Evolutionary conservation across 1,140 invertebrate species (phyloP).

Genomic region (Zaprionus africanus): DNA sequence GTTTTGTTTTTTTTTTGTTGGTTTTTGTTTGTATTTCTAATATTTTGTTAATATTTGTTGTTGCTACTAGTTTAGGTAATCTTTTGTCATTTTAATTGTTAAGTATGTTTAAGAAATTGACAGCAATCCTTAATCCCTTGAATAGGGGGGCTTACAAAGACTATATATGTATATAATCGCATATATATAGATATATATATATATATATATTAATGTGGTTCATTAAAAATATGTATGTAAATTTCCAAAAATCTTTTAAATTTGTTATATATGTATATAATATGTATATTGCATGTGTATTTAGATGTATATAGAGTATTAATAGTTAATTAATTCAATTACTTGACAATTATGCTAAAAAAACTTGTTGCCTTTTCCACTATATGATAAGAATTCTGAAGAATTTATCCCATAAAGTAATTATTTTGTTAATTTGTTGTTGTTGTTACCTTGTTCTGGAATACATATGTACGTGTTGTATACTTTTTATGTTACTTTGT

Average conservation of each 20-base stretch:
- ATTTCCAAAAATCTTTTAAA: slow-evolving; percentile 49
- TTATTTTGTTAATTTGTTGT: slow-evolving; percentile 3
- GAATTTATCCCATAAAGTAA: slow-evolving; percentile 21
- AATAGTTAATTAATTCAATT: slow-evolving; percentile 15
- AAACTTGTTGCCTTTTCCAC: slow-evolving; percentile 19
- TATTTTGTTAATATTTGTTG: slow-evolving; percentile 1
- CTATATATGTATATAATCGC: slow-evolving; percentile 3
- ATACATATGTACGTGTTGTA: slow-evolving; percentile 19
- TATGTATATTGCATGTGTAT: slow-evolving; percentile 24
- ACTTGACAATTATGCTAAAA: slow-evolving; percentile 36
- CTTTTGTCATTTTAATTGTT: slow-evolving; percentile 21
- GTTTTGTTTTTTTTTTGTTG: too few relatives aligned
- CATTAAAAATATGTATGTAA: slow-evolving; percentile 37
- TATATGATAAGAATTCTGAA: slow-evolving; percentile 28
- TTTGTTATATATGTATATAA: slow-evolving; percentile 27
- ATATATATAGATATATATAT: slow-evolving; percentile 7
- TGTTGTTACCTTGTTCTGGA: slow-evolving; percentile 8
- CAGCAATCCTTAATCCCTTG: slow-evolving; percentile 51
- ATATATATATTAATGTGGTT: slow-evolving; percentile 3
- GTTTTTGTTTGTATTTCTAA: not conserved
- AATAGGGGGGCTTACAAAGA: slow-evolving; percentile 6
- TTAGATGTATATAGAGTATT: slow-evolving; percentile 24
- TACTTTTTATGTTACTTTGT: not conserved
- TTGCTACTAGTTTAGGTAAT: slow-evolving; percentile 29
- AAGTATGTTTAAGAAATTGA: slow-evolving; percentile 61